Conservation (phyloP, 2,797 vertebrate genomes). For the Lacerta bilineata region DNA sequence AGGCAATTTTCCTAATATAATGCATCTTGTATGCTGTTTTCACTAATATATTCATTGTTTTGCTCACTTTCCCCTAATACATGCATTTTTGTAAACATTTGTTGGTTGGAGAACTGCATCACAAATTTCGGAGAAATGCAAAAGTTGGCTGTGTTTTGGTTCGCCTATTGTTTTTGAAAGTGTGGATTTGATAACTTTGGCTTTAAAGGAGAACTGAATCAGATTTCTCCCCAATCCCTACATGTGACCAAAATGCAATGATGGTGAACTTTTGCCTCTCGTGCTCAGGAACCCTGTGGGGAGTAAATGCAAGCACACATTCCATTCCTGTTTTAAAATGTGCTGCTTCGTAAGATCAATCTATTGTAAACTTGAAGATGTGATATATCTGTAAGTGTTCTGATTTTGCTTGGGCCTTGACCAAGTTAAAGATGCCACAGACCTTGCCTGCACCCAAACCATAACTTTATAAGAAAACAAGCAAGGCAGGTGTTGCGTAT, state of each 20-base stretch:
- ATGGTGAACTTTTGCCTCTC: neutral
- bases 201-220: too few species aligned
- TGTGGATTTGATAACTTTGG: too few species aligned
- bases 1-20: too few species aligned
- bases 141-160: too few species aligned
- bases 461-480: slow-evolving; percentile 6
- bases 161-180: too few species aligned
- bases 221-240: too few species aligned
- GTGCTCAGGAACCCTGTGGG: neutral
- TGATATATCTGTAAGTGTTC: neutral
- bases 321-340: neutral
- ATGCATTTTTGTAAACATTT: too few species aligned
- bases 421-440: neutral
- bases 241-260: neutral
- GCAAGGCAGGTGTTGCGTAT: rapidly evolving
- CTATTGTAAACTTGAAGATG: neutral
- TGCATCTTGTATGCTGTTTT: too few species aligned
- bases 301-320: neutral
- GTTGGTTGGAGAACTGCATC: too few species aligned
- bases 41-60: too few species aligned
- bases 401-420: neutral
- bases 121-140: too few species aligned
- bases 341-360: neutral
- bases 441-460: neutral
- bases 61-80: too few species aligned